phyloP scores from a whole-genome alignment of 2,797 vertebrate species.

The Hydrolagus colliei region DNA sequence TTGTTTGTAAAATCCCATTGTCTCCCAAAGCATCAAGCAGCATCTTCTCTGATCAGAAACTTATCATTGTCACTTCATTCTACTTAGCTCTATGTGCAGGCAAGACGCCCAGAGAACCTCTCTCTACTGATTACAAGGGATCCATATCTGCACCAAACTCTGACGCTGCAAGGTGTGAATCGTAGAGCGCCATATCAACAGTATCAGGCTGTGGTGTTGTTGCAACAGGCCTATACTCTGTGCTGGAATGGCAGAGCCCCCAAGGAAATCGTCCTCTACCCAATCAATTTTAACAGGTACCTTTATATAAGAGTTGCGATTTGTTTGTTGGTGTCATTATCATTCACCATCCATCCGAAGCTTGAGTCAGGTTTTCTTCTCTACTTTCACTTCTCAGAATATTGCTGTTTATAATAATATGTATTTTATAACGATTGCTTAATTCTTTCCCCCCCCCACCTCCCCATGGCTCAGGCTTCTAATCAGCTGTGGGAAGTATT shows the following conservation, averaged over 20 bases:
- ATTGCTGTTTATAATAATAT: no score
- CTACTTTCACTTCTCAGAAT: no score
- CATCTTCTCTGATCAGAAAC: neutral
- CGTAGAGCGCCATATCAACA: conserved; percentile 44
- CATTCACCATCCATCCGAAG: neutral
- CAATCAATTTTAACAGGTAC: conserved; percentile 45
- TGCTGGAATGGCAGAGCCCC: conserved; percentile 40
- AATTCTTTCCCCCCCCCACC: no score
- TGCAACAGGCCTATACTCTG: conserved; percentile 37
- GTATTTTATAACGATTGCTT: no score
- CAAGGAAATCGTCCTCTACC: conserved; percentile 40
- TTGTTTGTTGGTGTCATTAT: neutral
- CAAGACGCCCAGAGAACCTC: conserved; percentile 48
- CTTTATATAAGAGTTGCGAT: neutral
- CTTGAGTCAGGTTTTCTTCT: neutral
- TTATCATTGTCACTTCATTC: conserved; percentile 36
- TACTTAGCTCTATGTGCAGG: conserved; percentile 52
- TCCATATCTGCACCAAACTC: conserved; percentile 41
- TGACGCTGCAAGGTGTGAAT: conserved; percentile 39
- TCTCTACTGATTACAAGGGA: conserved; percentile 46
- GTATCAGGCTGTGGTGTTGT: conserved; percentile 46
- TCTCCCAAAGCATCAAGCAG: neutral
- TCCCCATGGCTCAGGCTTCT: no score
- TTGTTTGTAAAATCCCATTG: neutral
- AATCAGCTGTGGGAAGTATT: no score